Evolutionary conservation across 2,113 vertebrate species (phyloP).

Genomic region (Delphinapterus leucas): DNA sequence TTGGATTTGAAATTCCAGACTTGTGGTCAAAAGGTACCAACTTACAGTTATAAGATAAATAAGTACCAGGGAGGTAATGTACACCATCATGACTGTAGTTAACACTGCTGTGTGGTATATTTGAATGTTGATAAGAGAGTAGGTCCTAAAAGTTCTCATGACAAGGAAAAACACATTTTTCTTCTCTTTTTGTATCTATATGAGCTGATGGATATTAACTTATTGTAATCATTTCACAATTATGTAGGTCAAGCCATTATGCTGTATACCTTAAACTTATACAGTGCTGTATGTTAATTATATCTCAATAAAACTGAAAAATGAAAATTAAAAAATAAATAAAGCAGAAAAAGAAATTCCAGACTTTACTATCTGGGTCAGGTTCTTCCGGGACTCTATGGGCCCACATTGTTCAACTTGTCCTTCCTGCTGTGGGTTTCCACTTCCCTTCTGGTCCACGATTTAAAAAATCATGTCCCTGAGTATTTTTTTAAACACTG

Average conservation of each 20-base stretch:
- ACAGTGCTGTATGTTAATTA: not conserved
- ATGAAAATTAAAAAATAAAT: not conserved
- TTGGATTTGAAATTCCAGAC: constrained; percentile 8
- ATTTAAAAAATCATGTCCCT: not conserved
- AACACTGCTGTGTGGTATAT: not conserved
- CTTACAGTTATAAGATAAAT: not conserved
- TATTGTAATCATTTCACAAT: not conserved
- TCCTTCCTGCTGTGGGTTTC: not conserved
- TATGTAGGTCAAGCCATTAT: not conserved
- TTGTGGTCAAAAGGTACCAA: not conserved
- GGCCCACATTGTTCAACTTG: not conserved
- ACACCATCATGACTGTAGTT: not conserved
- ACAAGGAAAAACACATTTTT: not conserved
- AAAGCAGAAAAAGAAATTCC: not conserved
- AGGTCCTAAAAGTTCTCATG: not conserved
- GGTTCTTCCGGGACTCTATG: not conserved
- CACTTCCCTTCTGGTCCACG: not conserved
- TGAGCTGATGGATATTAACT: not conserved
- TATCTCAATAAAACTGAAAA: not conserved
- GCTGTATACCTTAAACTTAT: not conserved
- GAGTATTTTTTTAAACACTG: not conserved
- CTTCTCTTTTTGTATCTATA: not conserved
- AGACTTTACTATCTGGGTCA: not conserved
- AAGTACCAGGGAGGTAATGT: not conserved
- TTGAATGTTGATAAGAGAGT: not conserved